These are phyloP conservation scores for Eublepharis macularius DNA, from an alignment of 2,113 vertebrate genomes.

Conservation along the genomic window DNA sequence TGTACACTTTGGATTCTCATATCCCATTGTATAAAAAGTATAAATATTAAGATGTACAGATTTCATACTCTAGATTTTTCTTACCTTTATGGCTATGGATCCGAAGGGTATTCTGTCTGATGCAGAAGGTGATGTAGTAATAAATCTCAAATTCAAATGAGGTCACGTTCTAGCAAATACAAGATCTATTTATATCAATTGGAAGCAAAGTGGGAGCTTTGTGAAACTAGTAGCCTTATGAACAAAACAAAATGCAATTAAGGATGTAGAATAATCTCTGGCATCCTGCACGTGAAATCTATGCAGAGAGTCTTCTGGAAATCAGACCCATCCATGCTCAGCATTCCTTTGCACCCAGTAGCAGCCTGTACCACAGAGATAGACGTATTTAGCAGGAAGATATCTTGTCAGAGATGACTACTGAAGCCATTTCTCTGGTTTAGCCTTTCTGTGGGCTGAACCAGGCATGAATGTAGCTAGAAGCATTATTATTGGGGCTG, in stretches of 20 bases:
- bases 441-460: not conserved
- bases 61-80: not conserved
- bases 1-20: not conserved
- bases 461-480: not conserved
- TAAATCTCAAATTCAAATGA: not conserved
- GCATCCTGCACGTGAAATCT: not conserved
- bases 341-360: not conserved
- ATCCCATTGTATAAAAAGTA: not conserved
- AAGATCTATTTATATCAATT: not conserved
- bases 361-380: fast-evolving
- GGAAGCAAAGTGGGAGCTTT: not conserved
- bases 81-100: not conserved
- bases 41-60: not conserved
- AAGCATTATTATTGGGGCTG: not conserved
- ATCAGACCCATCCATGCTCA: not conserved
- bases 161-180: not conserved
- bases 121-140: not conserved
- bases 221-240: not conserved
- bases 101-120: not conserved
- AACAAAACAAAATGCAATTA: constrained; percentile 1
- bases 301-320: not conserved
- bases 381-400: not conserved
- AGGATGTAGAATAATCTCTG: not conserved
- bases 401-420: not conserved
- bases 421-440: not conserved